Base-by-base conservation (phyloP, 1,140 invertebrate genomes). In the Euwallacea fornicatus region DNA sequence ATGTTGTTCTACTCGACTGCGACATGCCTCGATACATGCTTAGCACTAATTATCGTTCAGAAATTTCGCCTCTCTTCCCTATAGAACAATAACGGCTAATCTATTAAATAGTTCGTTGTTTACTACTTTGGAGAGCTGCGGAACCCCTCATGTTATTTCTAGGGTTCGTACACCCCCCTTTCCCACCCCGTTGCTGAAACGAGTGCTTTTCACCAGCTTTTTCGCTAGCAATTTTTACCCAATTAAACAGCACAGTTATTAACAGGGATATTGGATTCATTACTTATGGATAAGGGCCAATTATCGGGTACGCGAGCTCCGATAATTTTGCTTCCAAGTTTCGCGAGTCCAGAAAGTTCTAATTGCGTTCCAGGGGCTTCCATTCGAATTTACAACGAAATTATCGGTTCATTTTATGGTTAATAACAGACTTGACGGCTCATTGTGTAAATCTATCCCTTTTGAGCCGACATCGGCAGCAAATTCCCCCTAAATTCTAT, bases 201-300 rank as follows among this genome's bases (percentile, higher is more conserved):
- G 13, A 50, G 13, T 50, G 21, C 21, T 33, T 2, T 33, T 33
- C 21, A 2, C 21, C 21, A 33, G 1, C 21, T 33, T 33, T 33
- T 33, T 33, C 21, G 4, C 21, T 50, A 50, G 7, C 9, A 50
- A 10, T 50, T 50, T 50, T 50, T 50, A 11, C 9, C 46, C 46
- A 50, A 50, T 50, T 50, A 50, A 50, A 10, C 13, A 10, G 46
- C 46, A 13, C 13, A 50, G 46, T 50, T 50, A 50, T 50, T 50
- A 50, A 50, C 46, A 10, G 46, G 9, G 13, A 50, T 50, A 50
- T 50, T 50, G 46, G 46, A 50, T 50, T 50, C 46, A 50, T 50
- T 50, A 50, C 46, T 50, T 50, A 50, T 50, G 46, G 13, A 50
- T 50, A 50, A 50, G 46, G 21, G 46, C 46, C 46, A 50, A 50